A percentile compares a stretch with the other conserved stretches of the same genome.
These are phyloP conservation scores for Toxotes lorentzi DNA, from an alignment of 2,797 vertebrate genomes.

Conservation along the genomic window DNA sequence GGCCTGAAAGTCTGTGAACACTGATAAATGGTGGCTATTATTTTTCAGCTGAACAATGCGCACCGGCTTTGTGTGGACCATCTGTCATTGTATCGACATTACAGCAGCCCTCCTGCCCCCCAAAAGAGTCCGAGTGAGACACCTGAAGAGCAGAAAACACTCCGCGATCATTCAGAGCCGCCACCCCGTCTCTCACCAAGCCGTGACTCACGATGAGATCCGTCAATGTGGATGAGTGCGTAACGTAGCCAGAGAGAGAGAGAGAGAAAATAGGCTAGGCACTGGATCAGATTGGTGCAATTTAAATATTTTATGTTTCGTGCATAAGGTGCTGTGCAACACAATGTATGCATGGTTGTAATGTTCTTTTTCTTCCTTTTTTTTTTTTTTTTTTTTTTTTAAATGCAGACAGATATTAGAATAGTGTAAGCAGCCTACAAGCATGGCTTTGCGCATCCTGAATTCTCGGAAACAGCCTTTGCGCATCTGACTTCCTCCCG, in stretches of 20 bases:
- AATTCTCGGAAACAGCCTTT: slow-evolving; percentile 66
- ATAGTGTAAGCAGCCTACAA: slow-evolving; percentile 2
- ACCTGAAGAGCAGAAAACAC: slow-evolving; percentile 75
- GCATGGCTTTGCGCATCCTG: slow-evolving; percentile 61
- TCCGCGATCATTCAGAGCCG: slow-evolving; percentile 64
- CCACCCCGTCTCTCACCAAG: slow-evolving; percentile 66
- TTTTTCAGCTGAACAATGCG: slow-evolving; percentile 80
- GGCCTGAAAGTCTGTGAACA: slow-evolving; percentile 47
- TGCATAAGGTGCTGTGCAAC: background rate
- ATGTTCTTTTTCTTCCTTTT: background rate
- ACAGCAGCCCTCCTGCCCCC: slow-evolving; percentile 48
- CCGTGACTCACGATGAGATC: slow-evolving; percentile 65
- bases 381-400: background rate
- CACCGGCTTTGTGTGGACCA: slow-evolving; percentile 81
- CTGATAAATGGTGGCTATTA: slow-evolving; percentile 79
- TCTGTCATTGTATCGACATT: slow-evolving; percentile 81
- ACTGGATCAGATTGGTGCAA: slow-evolving; percentile 20
- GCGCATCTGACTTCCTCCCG: slow-evolving; percentile 72
- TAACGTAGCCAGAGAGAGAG: slow-evolving; percentile 52
- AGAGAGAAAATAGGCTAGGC: slow-evolving; percentile 23
- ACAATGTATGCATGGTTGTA: background rate
- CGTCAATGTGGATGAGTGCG: slow-evolving; percentile 65
- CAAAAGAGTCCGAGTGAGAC: slow-evolving; percentile 58
- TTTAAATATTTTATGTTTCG: slow-evolving; percentile 7
- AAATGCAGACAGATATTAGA: background rate